Conservation (phyloP, 23 tunicate species). For the Styela clava region DNA sequence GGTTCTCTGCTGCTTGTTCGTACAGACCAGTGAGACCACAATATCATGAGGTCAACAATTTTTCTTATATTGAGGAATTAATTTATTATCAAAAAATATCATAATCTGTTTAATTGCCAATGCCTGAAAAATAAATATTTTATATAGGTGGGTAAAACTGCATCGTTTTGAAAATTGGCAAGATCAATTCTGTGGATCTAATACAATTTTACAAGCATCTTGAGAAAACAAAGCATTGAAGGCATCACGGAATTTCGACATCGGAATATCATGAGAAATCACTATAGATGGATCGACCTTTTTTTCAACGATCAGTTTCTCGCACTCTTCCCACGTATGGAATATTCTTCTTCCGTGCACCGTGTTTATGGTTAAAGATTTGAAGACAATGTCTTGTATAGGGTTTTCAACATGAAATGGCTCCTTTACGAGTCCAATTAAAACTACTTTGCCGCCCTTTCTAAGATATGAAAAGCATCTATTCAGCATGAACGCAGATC, state of each 20-base stretch:
- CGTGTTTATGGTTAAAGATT: conserved; percentile 68
- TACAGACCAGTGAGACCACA: too few relatives aligned
- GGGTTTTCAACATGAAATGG: conserved; percentile 81
- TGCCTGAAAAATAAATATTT: too few relatives aligned
- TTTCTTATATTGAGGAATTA: too few relatives aligned
- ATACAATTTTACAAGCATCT: conserved; percentile 80
- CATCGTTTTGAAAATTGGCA: too few relatives aligned
- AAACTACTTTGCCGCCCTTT: conserved; percentile 86
- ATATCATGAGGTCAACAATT: too few relatives aligned
- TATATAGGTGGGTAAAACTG: too few relatives aligned
- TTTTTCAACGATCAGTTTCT: conserved; percentile 61
- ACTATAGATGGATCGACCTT: conserved; percentile 60
- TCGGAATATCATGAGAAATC: conserved; percentile 74
- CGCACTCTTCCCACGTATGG: conserved; percentile 97
- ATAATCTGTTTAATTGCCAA: too few relatives aligned
- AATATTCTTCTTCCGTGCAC: conserved; percentile 97
- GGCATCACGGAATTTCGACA: conserved; percentile 59
- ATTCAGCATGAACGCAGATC: conserved; percentile 69
- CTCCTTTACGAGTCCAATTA: conserved; percentile 78
- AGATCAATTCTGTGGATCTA: conserved; percentile 97
- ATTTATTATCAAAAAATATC: too few relatives aligned
- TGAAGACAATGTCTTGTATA: conserved; percentile 87
- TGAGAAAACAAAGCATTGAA: conserved; percentile 64
- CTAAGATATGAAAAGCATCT: conserved; percentile 79
- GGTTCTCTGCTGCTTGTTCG: too few relatives aligned